Evolutionary conservation across 1,140 invertebrate genomes (phyloP), one percentile per base, ranked within the genome.

Genomic region (Paralvinella palmiformis): DNA sequence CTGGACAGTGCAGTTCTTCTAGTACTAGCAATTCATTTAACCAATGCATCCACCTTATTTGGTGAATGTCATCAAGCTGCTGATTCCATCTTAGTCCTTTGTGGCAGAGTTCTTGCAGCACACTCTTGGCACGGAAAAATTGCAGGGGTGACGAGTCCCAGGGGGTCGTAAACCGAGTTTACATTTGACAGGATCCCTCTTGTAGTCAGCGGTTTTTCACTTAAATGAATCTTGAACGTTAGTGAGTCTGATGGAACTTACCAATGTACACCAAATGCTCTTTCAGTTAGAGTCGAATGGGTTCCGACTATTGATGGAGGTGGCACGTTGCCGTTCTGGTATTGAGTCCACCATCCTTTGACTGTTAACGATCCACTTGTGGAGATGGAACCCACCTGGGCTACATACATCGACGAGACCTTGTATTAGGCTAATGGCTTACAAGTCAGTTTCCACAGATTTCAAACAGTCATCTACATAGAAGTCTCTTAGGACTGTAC

Each of bases 101-200:
- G 29, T 29, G 48, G 65, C 58, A 70, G 22, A 63, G n/a, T 36
- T 5, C 36, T 60, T 69, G 65, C 6, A 63, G 29, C 15, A 62
- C 33, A 31, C 44, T 45, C 32, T 64, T 67, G 22, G 27, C 56
- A n/a, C 13, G 22, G 35, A 6, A 67, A n/a, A 33, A 59, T 55
- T 22, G 59, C 53, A 3, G 45, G 56, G 0, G 65, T 37, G 15
- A 58, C 59, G 17, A 67, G 22, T 44, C 70, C 71, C 24, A 70
- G 48, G 3, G 71, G 69, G 37, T 75, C 72, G 45, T 56, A 74
- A 15, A 72, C 22, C 17, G 64, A 65, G 27, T 24, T 41, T 27
- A 65, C 45, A 2, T 5, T 27, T 6, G 58, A 62, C 3, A 65
- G 45, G 15, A 62, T 48, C 13, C 64, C 64, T 52, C 64, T 48